phyloP scores from a whole-genome alignment of 1,140 invertebrate genomes.

The Brachionus plicatilis region DNA sequence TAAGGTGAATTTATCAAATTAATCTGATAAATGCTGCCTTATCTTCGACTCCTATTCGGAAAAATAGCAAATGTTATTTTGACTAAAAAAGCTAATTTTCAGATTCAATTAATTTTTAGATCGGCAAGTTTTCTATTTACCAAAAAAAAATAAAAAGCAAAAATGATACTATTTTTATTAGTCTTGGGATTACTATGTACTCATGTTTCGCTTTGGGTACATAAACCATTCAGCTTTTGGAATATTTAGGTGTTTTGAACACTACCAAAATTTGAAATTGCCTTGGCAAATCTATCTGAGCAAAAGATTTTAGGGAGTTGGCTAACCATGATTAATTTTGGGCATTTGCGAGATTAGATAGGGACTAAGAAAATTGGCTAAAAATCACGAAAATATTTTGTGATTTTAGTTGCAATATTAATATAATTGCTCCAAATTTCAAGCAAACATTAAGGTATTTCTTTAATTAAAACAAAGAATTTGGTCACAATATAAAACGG shows the following conservation, averaged over 20 bases:
- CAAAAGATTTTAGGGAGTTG: neutral
- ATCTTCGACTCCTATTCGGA: neutral
- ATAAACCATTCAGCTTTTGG: neutral
- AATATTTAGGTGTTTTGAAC: neutral
- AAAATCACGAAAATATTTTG: constrained; percentile 16
- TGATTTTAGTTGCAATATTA: neutral
- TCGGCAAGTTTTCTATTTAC: neutral
- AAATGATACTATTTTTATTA: neutral
- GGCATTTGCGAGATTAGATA: neutral
- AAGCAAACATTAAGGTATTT: neutral
- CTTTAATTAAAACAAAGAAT: neutral
- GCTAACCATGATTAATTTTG: neutral
- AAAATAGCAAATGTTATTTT: neutral
- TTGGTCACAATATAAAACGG: neutral
- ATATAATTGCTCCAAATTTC: neutral
- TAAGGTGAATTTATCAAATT: neutral
- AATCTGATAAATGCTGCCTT: neutral
- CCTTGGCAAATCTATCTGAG: neutral
- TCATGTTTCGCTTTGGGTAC: neutral
- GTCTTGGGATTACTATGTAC: neutral
- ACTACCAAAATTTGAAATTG: neutral
- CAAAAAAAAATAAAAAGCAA: neutral
- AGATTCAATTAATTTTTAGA: neutral
- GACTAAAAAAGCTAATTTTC: neutral
- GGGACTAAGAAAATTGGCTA: neutral